Conservation (phyloP, 2,113 vertebrate genomes). For the Protomyctophum bolini region DNA sequence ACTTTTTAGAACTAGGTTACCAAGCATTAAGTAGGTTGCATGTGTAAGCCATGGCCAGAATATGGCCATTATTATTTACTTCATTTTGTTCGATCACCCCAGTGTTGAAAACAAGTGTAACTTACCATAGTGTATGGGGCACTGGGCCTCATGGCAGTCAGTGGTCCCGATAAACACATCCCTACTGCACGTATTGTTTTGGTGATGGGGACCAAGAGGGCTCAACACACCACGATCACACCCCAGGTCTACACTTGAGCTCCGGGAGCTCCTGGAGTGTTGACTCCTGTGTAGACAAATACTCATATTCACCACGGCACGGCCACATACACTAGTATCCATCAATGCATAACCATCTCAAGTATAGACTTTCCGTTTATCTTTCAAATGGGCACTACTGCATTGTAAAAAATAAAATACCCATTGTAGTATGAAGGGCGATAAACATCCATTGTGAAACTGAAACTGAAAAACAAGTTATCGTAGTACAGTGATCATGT, state of each 20-base stretch:
- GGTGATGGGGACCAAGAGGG: conserved; percentile 27
- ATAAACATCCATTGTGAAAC: too few relatives aligned
- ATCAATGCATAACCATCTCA: neutral
- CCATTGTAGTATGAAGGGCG: too few relatives aligned
- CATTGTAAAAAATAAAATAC: too few relatives aligned
- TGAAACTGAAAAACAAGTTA: too few relatives aligned
- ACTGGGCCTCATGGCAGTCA: conserved; percentile 66
- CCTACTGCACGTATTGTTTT: neutral
- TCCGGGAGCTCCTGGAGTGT: conserved; percentile 38
- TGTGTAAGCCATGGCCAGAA: neutral
- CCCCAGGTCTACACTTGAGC: conserved; percentile 49
- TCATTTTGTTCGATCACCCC: neutral
- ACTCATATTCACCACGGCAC: neutral
- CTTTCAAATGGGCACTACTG: too few relatives aligned
- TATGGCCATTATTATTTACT: neutral
- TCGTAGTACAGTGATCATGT: too few relatives aligned
- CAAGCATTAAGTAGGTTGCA: neutral
- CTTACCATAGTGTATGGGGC: conserved; percentile 76
- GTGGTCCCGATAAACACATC: conserved; percentile 59
- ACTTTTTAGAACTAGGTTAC: neutral
- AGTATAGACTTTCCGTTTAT: too few relatives aligned
- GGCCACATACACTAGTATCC: neutral
- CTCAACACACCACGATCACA: conserved; percentile 33
- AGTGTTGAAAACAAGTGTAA: neutral
- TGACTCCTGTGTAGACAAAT: conserved; percentile 38